A percentile compares a stretch with the other conserved stretches of the same genome.
phyloP scores from a whole-genome alignment of 1,140 invertebrate species.

The Anadara kagoshimensis region DNA sequence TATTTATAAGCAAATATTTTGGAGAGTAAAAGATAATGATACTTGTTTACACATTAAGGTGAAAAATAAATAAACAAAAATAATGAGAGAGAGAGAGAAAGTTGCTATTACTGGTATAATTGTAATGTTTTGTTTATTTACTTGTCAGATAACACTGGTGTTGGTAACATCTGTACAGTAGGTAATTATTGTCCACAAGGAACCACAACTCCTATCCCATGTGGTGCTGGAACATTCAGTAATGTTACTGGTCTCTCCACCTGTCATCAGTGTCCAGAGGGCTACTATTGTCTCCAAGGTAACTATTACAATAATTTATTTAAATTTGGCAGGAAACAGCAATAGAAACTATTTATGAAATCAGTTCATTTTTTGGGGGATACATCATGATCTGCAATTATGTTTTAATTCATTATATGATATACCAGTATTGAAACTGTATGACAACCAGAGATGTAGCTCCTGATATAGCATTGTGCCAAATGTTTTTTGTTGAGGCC shows the following conservation, averaged over 20 bases:
- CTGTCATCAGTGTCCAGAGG: slow-evolving; percentile 52
- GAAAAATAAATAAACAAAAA: no score
- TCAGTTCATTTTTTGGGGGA: not conserved
- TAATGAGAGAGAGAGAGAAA: no score
- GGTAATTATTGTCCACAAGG: slow-evolving; percentile 60
- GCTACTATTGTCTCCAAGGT: slow-evolving; percentile 58
- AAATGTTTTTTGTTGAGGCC: no score
- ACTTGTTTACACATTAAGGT: no score
- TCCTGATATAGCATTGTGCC: no score
- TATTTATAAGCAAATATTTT: no score
- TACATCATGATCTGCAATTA: not conserved
- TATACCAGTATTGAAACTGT: slow-evolving; percentile 63
- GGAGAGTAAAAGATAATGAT: no score
- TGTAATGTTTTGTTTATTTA: no score
- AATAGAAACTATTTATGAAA: no score
- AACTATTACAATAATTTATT: not conserved
- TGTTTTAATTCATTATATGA: slow-evolving; percentile 50
- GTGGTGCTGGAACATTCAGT: slow-evolving; percentile 60
- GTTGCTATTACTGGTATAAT: no score
- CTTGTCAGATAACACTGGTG: slow-evolving; percentile 39
- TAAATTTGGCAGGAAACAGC: not conserved
- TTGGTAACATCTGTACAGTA: slow-evolving; percentile 60
- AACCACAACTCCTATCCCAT: slow-evolving; percentile 53
- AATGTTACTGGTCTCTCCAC: slow-evolving; percentile 50
- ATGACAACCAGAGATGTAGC: slow-evolving; percentile 55